Percentiles rank a stretch among this genome's conserved stretches.
Conservation (phyloP, 2,797 vertebrate genomes). For the Sarcoramphus papa region DNA sequence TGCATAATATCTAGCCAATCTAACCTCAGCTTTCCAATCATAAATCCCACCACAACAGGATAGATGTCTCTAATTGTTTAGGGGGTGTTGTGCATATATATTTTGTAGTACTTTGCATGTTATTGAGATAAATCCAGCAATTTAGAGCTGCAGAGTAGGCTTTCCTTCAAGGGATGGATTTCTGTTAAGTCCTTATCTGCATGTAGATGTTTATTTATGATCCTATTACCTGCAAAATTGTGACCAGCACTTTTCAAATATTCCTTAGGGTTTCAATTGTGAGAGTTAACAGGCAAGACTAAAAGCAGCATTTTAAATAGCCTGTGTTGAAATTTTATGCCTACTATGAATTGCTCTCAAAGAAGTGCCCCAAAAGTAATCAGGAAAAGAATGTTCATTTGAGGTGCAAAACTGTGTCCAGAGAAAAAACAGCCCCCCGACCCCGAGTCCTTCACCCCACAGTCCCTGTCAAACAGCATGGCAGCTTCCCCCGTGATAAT, state of each 20-base stretch:
- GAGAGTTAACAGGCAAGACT: slow-evolving; percentile 28
- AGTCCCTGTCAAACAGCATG: neutral
- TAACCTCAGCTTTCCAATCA: neutral
- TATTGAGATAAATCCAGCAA: slow-evolving; percentile 16
- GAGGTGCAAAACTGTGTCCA: neutral
- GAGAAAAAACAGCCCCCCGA: neutral
- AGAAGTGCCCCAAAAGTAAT: neutral
- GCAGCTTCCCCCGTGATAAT: neutral
- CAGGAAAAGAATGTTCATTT: neutral
- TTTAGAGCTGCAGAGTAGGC: slow-evolving; percentile 11
- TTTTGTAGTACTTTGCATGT: neutral
- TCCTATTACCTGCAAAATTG: slow-evolving; percentile 31
- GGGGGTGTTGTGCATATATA: neutral
- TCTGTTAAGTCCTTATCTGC: slow-evolving; percentile 38
- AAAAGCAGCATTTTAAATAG: slow-evolving; percentile 9
- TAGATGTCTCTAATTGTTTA: neutral
- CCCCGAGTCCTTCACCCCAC: neutral
- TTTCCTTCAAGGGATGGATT: neutral
- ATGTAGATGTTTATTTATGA: slow-evolving; percentile 57
- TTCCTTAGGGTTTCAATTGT: slow-evolving; percentile 41
- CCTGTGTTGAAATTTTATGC: neutral
- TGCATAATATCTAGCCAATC: neutral
- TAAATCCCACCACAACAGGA: neutral
- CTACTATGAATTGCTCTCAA: neutral
- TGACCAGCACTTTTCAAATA: slow-evolving; percentile 1